Evolutionary conservation across 2,113 vertebrate species (phyloP), one percentile per base, ranked within the genome.

Genomic region (Microcebus jonahi): DNA sequence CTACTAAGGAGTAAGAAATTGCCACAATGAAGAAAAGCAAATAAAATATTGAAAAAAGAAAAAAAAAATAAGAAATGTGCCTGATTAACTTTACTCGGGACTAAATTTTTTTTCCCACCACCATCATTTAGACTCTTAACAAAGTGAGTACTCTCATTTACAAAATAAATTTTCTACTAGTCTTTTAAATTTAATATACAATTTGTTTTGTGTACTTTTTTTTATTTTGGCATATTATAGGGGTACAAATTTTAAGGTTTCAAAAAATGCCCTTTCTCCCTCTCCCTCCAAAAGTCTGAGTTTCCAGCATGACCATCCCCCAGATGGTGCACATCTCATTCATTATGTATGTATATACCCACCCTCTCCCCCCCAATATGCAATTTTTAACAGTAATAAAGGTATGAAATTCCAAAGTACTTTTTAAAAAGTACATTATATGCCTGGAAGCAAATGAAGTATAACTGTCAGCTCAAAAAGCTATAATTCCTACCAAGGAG

Each of bases 351-450:
- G 45, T 45, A 45, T 45, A 45, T 45, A 45, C 45, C 45, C 45
- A 8, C 45, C 45, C 45, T 1, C 45, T 1, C 7, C 42, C 8
- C 45, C 45, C 45, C 45, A 45, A 45, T 45, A 77, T 13, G 77
- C 34, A 89, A 39, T 71, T 89, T 95, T 55, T 92, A 91, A 87
- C 45, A 85, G 36, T 31, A 93, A 95, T 7, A 87, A 73, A 96
- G n/a, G 73, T 31, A 80, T 86, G 50, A 88, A 89, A 92, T 88
- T 80, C 25, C 67, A 76, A 90, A 89, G 12, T 85, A 34, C 36
- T 94, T 95, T 96, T 96, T 86, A 39, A 65, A 97, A 92, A 73
- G 42, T 13, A 87, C 8, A 36, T 76, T 85, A 92, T 92, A 55
- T 96, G 57, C 65, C 45, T 92, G 39, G 81, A 94, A 90, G 53